Evolutionary conservation across 1,140 invertebrate genomes (phyloP).

Genomic region (Heterodera schachtii): DNA sequence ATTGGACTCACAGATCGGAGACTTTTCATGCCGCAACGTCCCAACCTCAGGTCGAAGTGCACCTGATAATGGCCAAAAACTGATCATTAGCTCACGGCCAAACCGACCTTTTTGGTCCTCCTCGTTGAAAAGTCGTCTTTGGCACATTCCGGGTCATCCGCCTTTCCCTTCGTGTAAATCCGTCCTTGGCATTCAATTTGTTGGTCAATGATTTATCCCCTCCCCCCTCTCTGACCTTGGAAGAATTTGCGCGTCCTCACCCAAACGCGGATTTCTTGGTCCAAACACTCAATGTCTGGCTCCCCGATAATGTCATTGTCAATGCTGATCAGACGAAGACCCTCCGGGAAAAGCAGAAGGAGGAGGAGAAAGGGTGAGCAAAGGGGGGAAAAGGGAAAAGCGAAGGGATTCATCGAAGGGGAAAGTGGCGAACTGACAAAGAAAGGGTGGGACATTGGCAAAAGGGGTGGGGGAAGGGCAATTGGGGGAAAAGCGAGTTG

Average conservation of each 20-base stretch:
- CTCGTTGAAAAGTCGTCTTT: conserved; percentile 61
- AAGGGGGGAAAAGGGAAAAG: background rate
- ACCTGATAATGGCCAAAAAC: conserved; percentile 27
- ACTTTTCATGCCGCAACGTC: conserved; percentile 64
- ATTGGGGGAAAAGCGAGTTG: too few relatives aligned
- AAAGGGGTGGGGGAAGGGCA: too few relatives aligned
- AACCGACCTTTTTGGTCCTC: conserved; percentile 54
- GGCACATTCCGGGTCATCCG: conserved; percentile 61
- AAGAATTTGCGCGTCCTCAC: conserved; percentile 63
- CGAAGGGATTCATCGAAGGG: background rate
- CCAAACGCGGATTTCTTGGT: conserved; percentile 63
- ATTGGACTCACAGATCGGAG: conserved; percentile 57
- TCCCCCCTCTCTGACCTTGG: conserved; percentile 37
- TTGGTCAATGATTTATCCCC: background rate
- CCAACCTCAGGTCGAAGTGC: conserved; percentile 58
- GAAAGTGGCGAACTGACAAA: too few relatives aligned
- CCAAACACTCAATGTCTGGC: conserved; percentile 64
- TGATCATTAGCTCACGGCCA: background rate
- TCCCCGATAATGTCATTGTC: conserved; percentile 66
- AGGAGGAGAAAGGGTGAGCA: background rate
- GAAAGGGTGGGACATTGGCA: too few relatives aligned
- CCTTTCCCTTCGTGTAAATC: conserved; percentile 64
- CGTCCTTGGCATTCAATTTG: conserved; percentile 44
- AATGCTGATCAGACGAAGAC: conserved; percentile 42
- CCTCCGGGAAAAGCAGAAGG: background rate